A percentile compares a stretch with the other conserved stretches of the same genome.
phyloP scores from a whole-genome alignment of 2,888 invertebrate species.

The Volucella zonaria region DNA sequence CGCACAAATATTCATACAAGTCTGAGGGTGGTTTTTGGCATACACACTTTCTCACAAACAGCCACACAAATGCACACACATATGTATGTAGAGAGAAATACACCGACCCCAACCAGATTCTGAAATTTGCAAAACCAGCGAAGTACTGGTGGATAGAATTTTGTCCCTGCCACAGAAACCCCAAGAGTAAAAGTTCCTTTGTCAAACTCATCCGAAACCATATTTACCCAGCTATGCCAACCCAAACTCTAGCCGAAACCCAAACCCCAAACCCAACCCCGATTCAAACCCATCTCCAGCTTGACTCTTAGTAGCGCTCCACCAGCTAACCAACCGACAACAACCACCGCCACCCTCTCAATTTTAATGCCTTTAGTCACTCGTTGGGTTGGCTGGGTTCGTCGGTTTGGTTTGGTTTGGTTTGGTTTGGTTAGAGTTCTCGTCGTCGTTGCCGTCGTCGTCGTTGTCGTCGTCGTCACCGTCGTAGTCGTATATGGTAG shows the following conservation, averaged over 20 bases:
- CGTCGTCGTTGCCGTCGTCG: background rate
- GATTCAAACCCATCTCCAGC: too few species aligned
- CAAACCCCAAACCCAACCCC: constrained; percentile 3
- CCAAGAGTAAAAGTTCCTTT: constrained; percentile 74
- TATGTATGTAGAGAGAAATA: constrained; percentile 29
- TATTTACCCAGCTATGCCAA: constrained; percentile 69
- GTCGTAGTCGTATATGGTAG: constrained; percentile 21
- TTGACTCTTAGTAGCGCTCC: background rate
- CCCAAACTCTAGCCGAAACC: constrained; percentile 12
- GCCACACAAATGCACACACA: background rate
- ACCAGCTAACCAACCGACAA: constrained; percentile 40
- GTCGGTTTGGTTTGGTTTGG: constrained; percentile 7
- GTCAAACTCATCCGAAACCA: constrained; percentile 74
- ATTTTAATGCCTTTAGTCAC: constrained; percentile 71
- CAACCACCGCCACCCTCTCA: constrained; percentile 39
- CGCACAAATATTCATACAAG: constrained; percentile 72
- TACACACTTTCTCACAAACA: background rate
- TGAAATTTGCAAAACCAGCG: constrained; percentile 59
- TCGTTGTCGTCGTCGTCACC: background rate
- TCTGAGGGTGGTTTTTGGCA: constrained; percentile 19
- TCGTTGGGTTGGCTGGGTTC: constrained; percentile 13
- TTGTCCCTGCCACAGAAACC: constrained; percentile 67
- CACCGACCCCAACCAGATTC: constrained; percentile 9
- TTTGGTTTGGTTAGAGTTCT: constrained; percentile 39
- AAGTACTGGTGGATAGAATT: constrained; percentile 57